Percentiles rank a stretch among this genome's conserved stretches.
Evolutionary conservation across 2,113 vertebrate species (phyloP).

Genomic region (Mesocricetus auratus): DNA sequence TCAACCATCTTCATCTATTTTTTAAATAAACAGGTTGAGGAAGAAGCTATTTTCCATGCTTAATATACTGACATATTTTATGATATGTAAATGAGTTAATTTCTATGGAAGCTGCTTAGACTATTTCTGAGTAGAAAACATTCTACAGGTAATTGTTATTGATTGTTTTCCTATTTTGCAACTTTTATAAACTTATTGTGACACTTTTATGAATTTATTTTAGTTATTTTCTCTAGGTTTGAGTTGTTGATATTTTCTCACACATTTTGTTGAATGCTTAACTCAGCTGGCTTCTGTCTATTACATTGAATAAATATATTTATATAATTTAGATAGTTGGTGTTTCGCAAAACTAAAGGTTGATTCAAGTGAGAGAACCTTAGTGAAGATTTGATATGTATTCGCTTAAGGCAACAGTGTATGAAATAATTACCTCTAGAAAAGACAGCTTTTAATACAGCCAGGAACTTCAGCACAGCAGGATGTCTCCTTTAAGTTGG

Average conservation of each 20-base stretch:
- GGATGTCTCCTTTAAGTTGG: constrained; percentile 71
- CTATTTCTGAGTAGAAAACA: not conserved
- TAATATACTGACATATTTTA: not conserved
- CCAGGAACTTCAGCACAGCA: constrained; percentile 47
- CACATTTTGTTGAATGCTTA: not conserved
- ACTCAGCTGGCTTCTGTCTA: not conserved
- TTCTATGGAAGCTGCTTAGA: not conserved
- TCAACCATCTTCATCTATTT: not conserved
- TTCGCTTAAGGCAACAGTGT: constrained; percentile 42
- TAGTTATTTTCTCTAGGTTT: not conserved
- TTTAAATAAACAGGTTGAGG: not conserved
- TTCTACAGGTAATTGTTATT: not conserved
- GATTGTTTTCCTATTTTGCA: not conserved
- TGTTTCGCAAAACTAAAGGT: constrained; percentile 9
- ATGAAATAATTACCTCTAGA: constrained; percentile 68
- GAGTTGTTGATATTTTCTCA: not conserved
- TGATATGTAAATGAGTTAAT: not conserved
- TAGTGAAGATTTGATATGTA: not conserved
- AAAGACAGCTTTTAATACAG: constrained; percentile 48
- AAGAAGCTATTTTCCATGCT: not conserved
- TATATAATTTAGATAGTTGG: not conserved
- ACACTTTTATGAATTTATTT: not conserved
- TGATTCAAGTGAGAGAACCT: not conserved
- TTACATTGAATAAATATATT: not conserved
- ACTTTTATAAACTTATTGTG: not conserved